Conservation (phyloP, 2,888 invertebrate genomes). For the Caenorhabditis sp. region DNA sequence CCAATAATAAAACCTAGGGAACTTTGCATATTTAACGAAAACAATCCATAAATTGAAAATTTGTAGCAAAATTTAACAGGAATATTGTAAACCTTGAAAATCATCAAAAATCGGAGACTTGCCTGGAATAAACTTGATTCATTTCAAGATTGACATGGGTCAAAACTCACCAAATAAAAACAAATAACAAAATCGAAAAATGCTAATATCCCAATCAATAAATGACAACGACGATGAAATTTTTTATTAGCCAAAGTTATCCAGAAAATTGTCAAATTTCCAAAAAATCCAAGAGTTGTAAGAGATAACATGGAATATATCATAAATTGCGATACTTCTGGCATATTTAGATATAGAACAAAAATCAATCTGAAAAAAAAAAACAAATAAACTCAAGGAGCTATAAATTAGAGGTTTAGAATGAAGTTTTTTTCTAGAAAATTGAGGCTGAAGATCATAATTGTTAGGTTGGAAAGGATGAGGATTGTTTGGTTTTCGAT, state of each 20-base stretch:
- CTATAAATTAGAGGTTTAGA: no score
- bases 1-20: conserved; percentile 13
- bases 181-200: background rate
- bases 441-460: no score
- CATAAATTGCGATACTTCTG: background rate
- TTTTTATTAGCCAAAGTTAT: background rate
- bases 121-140: background rate
- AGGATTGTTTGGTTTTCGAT: no score
- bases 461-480: no score
- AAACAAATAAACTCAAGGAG: no score
- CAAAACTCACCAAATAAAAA: background rate
- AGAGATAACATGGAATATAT: background rate
- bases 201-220: background rate
- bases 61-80: background rate
- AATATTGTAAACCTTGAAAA: background rate
- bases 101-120: conserved; percentile 2
- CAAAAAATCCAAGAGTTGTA: background rate
- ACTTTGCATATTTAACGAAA: conserved; percentile 14
- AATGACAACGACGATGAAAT: background rate
- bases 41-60: conserved; percentile 12
- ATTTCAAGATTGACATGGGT: no score
- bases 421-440: no score
- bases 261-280: background rate
- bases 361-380: no score
- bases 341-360: no score